phyloP scores from a whole-genome alignment of 2,113 vertebrate genomes.

The Alexandromys fortis region DNA sequence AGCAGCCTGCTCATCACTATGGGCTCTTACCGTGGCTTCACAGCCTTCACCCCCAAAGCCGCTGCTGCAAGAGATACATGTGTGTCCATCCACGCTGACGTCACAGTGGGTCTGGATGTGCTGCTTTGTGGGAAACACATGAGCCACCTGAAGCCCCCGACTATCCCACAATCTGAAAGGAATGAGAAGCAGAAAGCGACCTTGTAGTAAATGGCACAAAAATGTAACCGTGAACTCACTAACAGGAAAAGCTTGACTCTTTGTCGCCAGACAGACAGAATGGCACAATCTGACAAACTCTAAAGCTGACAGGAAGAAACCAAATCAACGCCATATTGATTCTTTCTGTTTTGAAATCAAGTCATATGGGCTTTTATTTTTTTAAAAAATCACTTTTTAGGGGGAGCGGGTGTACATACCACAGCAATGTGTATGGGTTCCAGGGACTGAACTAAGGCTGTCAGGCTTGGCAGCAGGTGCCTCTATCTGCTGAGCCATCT shows the following conservation, averaged over 20 bases:
- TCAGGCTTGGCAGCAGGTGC: not conserved
- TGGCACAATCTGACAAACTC: not conserved
- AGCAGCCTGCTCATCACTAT: not conserved
- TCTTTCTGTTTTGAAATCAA: slow-evolving; percentile 57
- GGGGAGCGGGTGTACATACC: not conserved
- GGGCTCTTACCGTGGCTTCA: slow-evolving; percentile 92
- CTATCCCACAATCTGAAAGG: slow-evolving; percentile 94
- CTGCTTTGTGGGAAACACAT: slow-evolving; percentile 92
- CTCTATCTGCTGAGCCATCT: not conserved
- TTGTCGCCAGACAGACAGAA: not conserved
- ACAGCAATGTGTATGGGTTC: not conserved
- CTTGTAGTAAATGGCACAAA: not conserved
- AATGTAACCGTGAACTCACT: not conserved
- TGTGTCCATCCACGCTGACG: slow-evolving; percentile 89
- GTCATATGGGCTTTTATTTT: not conserved
- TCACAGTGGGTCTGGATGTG: slow-evolving; percentile 97
- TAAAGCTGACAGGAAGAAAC: slow-evolving; percentile 19
- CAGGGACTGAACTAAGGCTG: not conserved
- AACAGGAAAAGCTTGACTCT: not conserved
- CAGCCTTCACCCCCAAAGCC: slow-evolving; percentile 93
- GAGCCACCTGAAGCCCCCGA: slow-evolving; percentile 92
- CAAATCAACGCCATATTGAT: not conserved
- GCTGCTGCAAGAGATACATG: slow-evolving; percentile 93
- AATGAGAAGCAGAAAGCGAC: not conserved
- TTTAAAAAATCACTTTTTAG: not conserved